These are phyloP conservation scores for Trachymyrmex septentrionalis DNA, from an alignment of 1,140 invertebrate genomes.

Conservation along the genomic window DNA sequence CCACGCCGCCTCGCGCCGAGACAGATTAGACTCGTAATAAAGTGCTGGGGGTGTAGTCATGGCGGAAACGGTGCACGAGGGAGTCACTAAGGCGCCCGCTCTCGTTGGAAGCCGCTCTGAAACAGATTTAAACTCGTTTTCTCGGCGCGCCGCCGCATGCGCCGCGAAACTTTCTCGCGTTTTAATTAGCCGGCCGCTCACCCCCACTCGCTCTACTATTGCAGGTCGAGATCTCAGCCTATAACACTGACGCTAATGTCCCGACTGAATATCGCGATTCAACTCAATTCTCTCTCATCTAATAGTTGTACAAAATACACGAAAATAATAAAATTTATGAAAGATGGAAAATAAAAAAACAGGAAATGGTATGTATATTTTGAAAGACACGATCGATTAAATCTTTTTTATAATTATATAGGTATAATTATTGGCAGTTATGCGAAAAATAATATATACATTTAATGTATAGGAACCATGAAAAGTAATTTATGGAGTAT, in stretches of 20 bases:
- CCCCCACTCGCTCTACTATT: neutral
- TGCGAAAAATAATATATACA: neutral
- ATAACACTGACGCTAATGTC: conserved; percentile 1
- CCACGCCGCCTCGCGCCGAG: conserved; percentile 75
- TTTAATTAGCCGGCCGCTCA: conserved; percentile 84
- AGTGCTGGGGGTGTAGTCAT: conserved; percentile 83
- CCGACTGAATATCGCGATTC: neutral
- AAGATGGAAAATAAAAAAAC: neutral
- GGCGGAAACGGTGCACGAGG: conserved; percentile 85
- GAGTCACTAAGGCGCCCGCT: conserved; percentile 85
- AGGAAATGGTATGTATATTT: neutral
- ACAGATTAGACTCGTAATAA: conserved; percentile 85
- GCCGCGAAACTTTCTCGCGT: conserved; percentile 83
- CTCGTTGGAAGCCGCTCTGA: conserved; percentile 84
- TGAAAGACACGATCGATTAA: neutral
- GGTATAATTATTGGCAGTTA: neutral
- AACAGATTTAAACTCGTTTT: conserved; percentile 87
- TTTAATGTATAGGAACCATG: neutral
- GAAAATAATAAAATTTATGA: neutral
- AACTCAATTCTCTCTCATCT: neutral
- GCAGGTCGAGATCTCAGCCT: neutral
- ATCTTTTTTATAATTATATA: neutral
- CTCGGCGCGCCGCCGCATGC: conserved; percentile 79
- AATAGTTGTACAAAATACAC: neutral
- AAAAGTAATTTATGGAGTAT: neutral